phyloP scores from a whole-genome alignment of 2,888 invertebrate species.

The Cynaeus angustus region DNA sequence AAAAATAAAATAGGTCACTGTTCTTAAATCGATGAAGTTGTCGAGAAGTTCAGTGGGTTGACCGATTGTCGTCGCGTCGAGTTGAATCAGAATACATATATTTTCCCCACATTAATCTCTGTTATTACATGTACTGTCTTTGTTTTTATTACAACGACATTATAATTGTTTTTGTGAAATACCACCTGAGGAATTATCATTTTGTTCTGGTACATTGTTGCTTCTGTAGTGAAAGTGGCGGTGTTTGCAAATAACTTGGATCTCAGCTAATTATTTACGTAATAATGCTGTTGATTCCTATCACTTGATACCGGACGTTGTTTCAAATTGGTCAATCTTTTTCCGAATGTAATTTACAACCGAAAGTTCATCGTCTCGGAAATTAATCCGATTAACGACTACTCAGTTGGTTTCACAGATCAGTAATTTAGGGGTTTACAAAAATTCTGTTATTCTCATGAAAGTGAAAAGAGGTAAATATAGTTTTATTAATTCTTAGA shows the following conservation, averaged over 20 bases:
- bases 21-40: constrained; percentile 31
- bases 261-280: constrained; percentile 41
- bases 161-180: constrained; percentile 35
- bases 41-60: constrained; percentile 27
- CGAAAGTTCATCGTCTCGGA: constrained; percentile 3
- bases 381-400: too few relatives aligned
- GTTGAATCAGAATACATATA: background rate
- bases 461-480: too few relatives aligned
- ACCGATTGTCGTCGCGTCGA: constrained; percentile 19
- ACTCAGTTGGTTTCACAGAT: too few relatives aligned
- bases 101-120: constrained; percentile 12
- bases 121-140: constrained; percentile 18
- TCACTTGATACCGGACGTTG: constrained; percentile 21
- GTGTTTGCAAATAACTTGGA: constrained; percentile 27
- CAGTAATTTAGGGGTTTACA: too few relatives aligned
- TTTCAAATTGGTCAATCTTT: constrained; percentile 18
- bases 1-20: constrained; percentile 25
- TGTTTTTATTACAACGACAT: constrained; percentile 22
- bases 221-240: constrained; percentile 39
- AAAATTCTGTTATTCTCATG: too few relatives aligned
- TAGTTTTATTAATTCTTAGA: too few relatives aligned
- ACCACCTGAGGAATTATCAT: constrained; percentile 31
- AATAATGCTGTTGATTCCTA: constrained; percentile 18
- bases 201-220: constrained; percentile 36
- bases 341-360: constrained; percentile 13